Conservation (phyloP, 2,113 vertebrate species). For the Oryzias javanicus region DNA sequence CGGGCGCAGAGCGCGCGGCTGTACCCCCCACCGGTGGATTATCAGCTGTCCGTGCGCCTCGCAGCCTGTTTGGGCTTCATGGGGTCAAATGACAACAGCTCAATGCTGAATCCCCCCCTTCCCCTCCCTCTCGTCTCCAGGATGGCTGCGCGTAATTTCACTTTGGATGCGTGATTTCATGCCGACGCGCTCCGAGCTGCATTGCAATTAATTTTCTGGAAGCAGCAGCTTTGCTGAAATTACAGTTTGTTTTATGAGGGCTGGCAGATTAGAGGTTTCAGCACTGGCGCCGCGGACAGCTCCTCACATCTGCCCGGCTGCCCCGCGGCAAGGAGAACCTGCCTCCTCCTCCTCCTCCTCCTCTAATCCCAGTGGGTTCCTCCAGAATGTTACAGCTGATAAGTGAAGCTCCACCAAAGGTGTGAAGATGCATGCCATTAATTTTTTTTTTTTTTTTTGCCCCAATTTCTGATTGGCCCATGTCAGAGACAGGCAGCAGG, state of each 20-base stretch:
- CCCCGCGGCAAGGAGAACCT: slow-evolving; percentile 21
- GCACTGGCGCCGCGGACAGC: slow-evolving; percentile 54
- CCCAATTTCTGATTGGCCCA: slow-evolving; percentile 35
- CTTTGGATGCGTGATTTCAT: slow-evolving; percentile 3
- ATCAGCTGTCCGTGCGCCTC: slow-evolving; percentile 6
- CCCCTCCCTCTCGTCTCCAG: background rate
- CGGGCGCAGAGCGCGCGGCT: slow-evolving; percentile 11
- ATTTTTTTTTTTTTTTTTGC: slow-evolving; percentile 31
- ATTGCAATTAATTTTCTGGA: slow-evolving; percentile 6
- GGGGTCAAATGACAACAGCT: slow-evolving; percentile 58
- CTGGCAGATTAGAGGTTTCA: slow-evolving; percentile 36
- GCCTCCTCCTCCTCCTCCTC: slow-evolving; percentile 14
- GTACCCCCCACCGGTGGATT: slow-evolving; percentile 29
- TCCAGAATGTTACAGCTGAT: background rate
- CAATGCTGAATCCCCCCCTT: slow-evolving; percentile 34
- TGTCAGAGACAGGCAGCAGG: slow-evolving; percentile 55
- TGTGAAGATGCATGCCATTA: slow-evolving; percentile 53
- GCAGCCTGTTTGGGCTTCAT: slow-evolving; percentile 38
- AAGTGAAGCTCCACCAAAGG: slow-evolving; percentile 19
- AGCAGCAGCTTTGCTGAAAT: slow-evolving; percentile 1
- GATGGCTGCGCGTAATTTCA: background rate
- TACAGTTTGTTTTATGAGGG: slow-evolving; percentile 5
- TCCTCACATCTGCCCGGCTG: slow-evolving; percentile 41
- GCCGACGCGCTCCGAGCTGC: background rate
- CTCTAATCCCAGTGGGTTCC: background rate